Conservation (phyloP, 1,140 invertebrate genomes). For the Lepidurus arcticus region DNA sequence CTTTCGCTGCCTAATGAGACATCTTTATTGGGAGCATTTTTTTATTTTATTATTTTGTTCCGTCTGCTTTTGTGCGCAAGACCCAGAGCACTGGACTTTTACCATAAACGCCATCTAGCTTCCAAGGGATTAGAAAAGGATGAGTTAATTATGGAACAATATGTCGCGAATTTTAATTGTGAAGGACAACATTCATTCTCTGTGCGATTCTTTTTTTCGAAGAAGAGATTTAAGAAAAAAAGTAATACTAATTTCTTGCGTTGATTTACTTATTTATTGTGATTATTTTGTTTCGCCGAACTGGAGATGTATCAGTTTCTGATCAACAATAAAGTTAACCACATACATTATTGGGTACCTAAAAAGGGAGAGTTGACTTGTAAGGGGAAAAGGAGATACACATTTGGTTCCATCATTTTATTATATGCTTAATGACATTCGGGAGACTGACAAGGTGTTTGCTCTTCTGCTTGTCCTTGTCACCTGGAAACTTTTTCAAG, state of each 20-base stretch:
- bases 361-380: neutral
- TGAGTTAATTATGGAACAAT: neutral
- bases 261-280: too few species aligned
- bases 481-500: conserved; percentile 12
- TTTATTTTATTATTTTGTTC: too few species aligned
- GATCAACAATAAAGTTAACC: too few species aligned
- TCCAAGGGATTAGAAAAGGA: neutral
- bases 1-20: neutral
- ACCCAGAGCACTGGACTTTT: too few species aligned
- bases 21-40: too few species aligned
- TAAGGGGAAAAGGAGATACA: neutral
- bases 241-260: too few species aligned
- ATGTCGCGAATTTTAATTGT: neutral
- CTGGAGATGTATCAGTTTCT: too few species aligned
- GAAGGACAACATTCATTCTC: too few species aligned
- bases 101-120: neutral
- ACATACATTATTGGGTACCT: neutral
- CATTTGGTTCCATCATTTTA: neutral
- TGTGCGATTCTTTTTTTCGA: too few species aligned
- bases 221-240: too few species aligned
- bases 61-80: too few species aligned
- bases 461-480: conserved; percentile 18
- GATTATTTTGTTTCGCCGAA: too few species aligned
- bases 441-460: neutral
- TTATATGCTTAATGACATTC: neutral